Base-by-base conservation (phyloP, 2,888 invertebrate species). In the Torymus tubicola region DNA sequence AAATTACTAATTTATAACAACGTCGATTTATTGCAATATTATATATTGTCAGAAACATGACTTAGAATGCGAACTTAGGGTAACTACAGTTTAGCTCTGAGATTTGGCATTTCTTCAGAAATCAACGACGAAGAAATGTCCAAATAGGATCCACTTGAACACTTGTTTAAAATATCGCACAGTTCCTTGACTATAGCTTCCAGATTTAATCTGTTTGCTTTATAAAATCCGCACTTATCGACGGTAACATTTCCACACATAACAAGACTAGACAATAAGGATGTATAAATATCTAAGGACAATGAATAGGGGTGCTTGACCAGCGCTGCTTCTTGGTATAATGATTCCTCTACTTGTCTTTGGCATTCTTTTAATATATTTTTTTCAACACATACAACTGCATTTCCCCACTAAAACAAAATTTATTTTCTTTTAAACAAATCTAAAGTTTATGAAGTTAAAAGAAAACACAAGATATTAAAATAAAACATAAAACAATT, bases 291-390 rank as follows among this genome's bases (percentile, higher is more conserved):
- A 83, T 96, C 96, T 83, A 96, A 91, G 60, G 95, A 95, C 79
- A 96, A 92, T 84, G 94, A 94, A 91, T 95, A 96, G 0, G 96
- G 95, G 91, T 96, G 95, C 52, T 84, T 86, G 13, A 93, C 91
- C 73, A 90, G 87, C 60, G 89, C 88, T 14, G 86, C 85, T 74
- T 88, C 87, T 55, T 89, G 86, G 24, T 88, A 88, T 2, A 94
- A 87, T 57, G 91, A 86, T 21, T 88, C 86, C 89, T 95, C 96
- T 42, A 93, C 91, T 18, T 92, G 90, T 86, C 92, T 92, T 87
- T 96, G 96, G 1, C 93, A 91, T 71, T 91, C 90, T 79, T 92
- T 92, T 78, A 95, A 85, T 13, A 93, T 91, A 42, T 90, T 89
- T 86, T 93, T 93, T 85, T 94, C 93, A 5, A 82, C 88, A 87